These are phyloP conservation scores for Cheilosia grossa DNA, from an alignment of 2,888 invertebrate genomes.

Conservation along the genomic window DNA sequence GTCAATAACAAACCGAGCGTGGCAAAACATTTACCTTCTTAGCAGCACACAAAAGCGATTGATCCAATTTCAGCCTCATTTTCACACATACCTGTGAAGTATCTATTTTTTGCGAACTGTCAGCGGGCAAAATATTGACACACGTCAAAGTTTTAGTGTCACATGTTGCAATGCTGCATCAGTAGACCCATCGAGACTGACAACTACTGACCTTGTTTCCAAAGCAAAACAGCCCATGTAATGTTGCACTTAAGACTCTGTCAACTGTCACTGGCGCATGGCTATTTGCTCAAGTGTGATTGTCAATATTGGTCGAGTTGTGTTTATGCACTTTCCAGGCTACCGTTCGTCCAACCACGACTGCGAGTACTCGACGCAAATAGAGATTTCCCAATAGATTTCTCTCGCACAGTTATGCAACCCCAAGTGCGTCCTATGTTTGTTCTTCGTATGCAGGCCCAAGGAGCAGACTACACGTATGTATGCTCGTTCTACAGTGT, in stretches of 20 bases:
- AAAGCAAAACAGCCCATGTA: not conserved
- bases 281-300: conserved; percentile 4
- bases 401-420: conserved; percentile 47
- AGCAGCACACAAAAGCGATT: not conserved
- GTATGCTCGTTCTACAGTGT: not conserved
- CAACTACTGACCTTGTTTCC: conserved; percentile 16
- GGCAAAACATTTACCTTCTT: conserved; percentile 7
- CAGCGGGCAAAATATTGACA: conserved; percentile 5
- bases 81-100: not conserved
- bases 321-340: conserved; percentile 32
- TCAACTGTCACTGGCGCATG: conserved; percentile 1
- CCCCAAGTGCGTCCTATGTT: conserved; percentile 7
- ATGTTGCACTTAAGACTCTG: conserved; percentile 23
- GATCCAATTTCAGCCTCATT: conserved; percentile 1
- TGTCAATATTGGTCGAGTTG: conserved; percentile 39
- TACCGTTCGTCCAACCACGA: conserved; percentile 2
- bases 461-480: not conserved
- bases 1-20: not conserved
- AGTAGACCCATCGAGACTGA: not conserved
- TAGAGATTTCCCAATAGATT: conserved; percentile 44
- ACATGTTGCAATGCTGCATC: not conserved
- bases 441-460: not conserved
- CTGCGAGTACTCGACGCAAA: not conserved
- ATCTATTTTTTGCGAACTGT: conserved; percentile 1
- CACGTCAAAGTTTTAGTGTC: conserved; percentile 7